Base-by-base conservation (phyloP, 2,797 vertebrate species). In the Echeneis naucrates region DNA sequence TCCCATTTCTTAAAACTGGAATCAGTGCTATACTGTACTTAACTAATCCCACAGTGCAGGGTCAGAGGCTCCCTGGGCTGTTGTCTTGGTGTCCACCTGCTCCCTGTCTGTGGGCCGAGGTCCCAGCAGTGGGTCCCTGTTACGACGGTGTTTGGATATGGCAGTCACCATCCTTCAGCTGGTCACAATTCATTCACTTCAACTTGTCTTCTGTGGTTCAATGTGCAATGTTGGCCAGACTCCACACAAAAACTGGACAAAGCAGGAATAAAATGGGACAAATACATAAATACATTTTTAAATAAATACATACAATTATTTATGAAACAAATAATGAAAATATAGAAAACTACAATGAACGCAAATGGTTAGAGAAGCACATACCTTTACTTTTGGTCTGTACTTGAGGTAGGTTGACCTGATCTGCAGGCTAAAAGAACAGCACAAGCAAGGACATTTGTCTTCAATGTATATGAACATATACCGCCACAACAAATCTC, bases 371-470 rank as follows among this genome's bases (percentile, higher is more conserved):
- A 24, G 14, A 23, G 68, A 8, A 5, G 11, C 2, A 74, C 87
- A 48, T 93, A 99, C 98, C 96, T 96, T 98, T 73, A 99, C 93
- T 87, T 97, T 97, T 82, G 97, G 97, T 90, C 97, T 96, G 84
- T 95, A 93, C 87, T 96, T 97, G 94, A 99, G 95, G 95, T 96
- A 98, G 91, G 96, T 97, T 27, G 96, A 96, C 87, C 98, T 95
- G 88, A 98, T 98, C 89, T 99, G 98, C 81, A 99, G 94, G 92
- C 98, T 99, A 69, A 24, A 72, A 72, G 3, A 51, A 21, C 4
- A 72, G n/a, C n/a, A n/a, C n/a, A n/a, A n/a, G n/a, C n/a, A n/a
- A 2, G 23, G 47, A 44, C 8, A 37, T 37, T 10, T 40, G 1
- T 58, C 48, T 51, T 60, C 0, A 35, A 23, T 17, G 42, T 5